phyloP scores from a whole-genome alignment of 2,797 vertebrate genomes.

The Poecilia wingei region DNA sequence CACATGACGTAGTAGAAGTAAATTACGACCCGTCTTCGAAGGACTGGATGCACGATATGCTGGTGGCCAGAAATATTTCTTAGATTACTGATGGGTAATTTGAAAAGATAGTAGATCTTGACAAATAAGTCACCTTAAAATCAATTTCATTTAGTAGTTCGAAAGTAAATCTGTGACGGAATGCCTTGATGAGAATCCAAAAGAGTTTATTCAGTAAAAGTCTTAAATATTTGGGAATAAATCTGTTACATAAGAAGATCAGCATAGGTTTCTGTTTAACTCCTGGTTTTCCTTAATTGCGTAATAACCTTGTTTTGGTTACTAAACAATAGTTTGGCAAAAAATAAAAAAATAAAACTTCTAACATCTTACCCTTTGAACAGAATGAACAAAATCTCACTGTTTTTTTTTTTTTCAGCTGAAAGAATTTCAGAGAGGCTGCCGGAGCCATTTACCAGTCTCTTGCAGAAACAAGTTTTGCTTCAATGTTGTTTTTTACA shows the following conservation, averaged over 20 bases:
- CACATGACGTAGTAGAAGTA: constrained; percentile 23
- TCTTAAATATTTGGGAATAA: background rate
- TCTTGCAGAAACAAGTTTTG: background rate
- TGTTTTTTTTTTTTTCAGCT: background rate
- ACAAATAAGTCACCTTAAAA: constrained; percentile 10
- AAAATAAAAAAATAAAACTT: background rate
- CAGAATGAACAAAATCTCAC: background rate
- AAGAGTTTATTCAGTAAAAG: background rate
- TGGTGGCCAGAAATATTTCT: background rate
- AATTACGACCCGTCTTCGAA: constrained; percentile 31
- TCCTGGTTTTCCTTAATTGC: too few species aligned
- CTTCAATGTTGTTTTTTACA: background rate
- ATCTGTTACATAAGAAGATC: background rate
- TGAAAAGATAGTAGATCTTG: constrained; percentile 5
- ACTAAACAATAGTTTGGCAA: background rate
- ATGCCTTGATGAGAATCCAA: background rate
- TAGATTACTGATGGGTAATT: constrained; percentile 6
- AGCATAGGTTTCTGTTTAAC: too few species aligned
- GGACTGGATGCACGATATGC: constrained; percentile 13
- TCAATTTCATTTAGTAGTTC: background rate
- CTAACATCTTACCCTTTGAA: background rate
- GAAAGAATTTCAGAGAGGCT: background rate
- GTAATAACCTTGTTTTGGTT: background rate
- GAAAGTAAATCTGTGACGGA: background rate
- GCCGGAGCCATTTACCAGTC: background rate